Percentiles rank a stretch among this genome's conserved stretches.
Evolutionary conservation across 2,797 vertebrate species (phyloP).

Genomic region (Clarias platycephalus): DNA sequence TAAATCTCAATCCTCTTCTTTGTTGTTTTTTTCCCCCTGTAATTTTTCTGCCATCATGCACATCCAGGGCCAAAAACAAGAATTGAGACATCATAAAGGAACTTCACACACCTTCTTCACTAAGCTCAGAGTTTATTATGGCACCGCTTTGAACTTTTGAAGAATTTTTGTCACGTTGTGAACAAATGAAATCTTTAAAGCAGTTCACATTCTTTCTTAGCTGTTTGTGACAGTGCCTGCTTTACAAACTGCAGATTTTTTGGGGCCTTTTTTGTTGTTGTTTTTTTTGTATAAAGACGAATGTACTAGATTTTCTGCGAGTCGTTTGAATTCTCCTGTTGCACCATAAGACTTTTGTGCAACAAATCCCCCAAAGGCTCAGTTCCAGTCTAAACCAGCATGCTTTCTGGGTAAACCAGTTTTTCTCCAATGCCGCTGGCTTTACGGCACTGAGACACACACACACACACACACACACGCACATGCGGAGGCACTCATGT

Average conservation of each 20-base stretch:
- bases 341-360: constrained; percentile 11
- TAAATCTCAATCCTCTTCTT: not conserved
- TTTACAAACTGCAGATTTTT: not conserved
- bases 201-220: not conserved
- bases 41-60: not conserved
- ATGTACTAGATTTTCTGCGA: not conserved
- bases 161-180: not conserved
- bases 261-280: not conserved
- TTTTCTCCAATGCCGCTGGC: constrained; percentile 34
- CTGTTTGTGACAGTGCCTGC: not conserved
- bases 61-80: constrained; percentile 15
- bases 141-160: not conserved
- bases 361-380: constrained; percentile 31
- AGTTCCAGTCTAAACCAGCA: constrained; percentile 49
- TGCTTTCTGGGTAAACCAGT: constrained; percentile 55
- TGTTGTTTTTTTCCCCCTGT: not conserved
- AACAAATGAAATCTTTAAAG: constrained; percentile 15
- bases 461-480: no score
- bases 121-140: not conserved
- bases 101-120: constrained; percentile 5
- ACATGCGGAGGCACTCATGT: constrained; percentile 28
- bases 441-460: constrained; percentile 21
- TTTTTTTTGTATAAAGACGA: not conserved
- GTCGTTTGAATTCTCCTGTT: not conserved
- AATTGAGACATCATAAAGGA: not conserved